A percentile compares a stretch with the other conserved stretches of the same genome.
Conservation (phyloP, 2,797 vertebrate genomes). For the Euthynnus affinis region DNA sequence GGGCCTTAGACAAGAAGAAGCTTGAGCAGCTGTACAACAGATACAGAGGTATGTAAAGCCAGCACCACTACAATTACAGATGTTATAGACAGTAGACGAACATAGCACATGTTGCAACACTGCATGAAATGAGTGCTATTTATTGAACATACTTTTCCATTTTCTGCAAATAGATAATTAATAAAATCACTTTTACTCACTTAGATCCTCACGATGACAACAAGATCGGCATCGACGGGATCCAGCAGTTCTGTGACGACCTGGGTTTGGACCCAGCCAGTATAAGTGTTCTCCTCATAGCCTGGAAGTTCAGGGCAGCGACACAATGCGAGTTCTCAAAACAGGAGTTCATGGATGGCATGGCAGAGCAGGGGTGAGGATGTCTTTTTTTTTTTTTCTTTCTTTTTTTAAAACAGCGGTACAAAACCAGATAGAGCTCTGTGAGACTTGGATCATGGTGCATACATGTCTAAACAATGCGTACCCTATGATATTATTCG, state of each 20-base stretch:
- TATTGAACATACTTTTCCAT: background rate
- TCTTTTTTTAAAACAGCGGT: background rate
- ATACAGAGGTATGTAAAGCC: conserved; percentile 92
- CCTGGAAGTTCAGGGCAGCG: conserved; percentile 97
- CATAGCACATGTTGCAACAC: background rate
- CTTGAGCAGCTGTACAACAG: conserved; percentile 97
- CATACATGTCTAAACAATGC: background rate
- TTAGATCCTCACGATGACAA: conserved; percentile 98
- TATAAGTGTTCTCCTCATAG: conserved; percentile 96
- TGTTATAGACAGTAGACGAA: background rate
- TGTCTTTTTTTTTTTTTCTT: background rate
- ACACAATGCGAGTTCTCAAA: conserved; percentile 98
- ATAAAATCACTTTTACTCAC: background rate
- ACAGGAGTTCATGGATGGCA: conserved; percentile 97
- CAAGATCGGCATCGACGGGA: conserved; percentile 98
- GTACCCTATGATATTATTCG: background rate
- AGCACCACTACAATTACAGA: background rate
- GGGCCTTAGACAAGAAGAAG: conserved; percentile 95
- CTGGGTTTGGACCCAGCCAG: conserved; percentile 95
- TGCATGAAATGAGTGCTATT: background rate
- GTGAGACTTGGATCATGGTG: background rate
- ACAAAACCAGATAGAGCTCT: background rate
- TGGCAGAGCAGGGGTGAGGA: conserved; percentile 95
- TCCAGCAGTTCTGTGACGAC: conserved; percentile 98
- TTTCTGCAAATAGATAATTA: background rate